These are phyloP conservation scores for Drosophila peninsularis DNA, from an alignment of 2,888 invertebrate genomes.

Conservation along the genomic window DNA sequence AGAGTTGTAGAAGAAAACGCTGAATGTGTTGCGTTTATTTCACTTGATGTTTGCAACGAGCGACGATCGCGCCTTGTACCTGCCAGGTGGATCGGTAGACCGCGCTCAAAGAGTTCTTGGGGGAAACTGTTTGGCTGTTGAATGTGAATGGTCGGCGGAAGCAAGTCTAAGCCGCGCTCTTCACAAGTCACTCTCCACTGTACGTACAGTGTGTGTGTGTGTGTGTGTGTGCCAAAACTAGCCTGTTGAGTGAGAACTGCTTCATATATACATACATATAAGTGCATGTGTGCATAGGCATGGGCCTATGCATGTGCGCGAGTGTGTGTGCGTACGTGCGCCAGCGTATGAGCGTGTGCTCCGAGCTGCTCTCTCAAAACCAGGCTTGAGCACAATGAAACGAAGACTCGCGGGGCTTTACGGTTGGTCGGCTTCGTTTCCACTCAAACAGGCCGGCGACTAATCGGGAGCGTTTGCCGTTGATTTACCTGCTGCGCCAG, in stretches of 20 bases:
- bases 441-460: slow-evolving; percentile 65
- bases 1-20: background rate
- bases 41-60: slow-evolving; percentile 25
- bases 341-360: too few relatives aligned
- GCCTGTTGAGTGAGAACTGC: slow-evolving; percentile 6
- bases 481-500: slow-evolving; percentile 31
- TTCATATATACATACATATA: background rate
- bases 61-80: slow-evolving; percentile 36
- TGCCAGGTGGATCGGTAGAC: slow-evolving; percentile 66
- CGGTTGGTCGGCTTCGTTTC: slow-evolving; percentile 69
- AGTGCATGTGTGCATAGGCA: background rate
- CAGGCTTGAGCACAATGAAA: slow-evolving; percentile 41
- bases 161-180: slow-evolving; percentile 49
- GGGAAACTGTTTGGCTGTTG: slow-evolving; percentile 77
- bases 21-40: slow-evolving; percentile 20
- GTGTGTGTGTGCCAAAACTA: background rate
- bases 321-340: slow-evolving; percentile 4
- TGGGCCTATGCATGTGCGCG: background rate
- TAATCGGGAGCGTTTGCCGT: slow-evolving; percentile 55
- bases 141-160: slow-evolving; percentile 64
- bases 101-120: slow-evolving; percentile 83
- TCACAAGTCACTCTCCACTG: slow-evolving; percentile 19
- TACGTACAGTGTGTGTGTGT: background rate
- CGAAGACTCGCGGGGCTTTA: slow-evolving; percentile 42
- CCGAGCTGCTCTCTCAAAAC: slow-evolving; percentile 61